Conservation (phyloP, 2,888 invertebrate genomes). For the Pseudolycoriella hygida region DNA sequence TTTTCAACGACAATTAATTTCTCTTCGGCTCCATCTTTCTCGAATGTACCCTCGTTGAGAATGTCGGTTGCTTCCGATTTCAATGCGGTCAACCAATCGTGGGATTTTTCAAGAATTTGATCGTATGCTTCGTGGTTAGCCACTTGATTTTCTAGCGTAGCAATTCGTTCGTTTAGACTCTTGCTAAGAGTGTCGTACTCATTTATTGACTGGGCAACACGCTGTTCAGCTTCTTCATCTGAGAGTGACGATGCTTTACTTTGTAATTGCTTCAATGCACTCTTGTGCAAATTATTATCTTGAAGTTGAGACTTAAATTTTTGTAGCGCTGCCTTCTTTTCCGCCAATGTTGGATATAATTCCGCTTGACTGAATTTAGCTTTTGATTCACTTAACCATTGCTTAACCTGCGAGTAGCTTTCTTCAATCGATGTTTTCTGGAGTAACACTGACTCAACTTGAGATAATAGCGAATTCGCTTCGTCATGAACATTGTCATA, state of each 20-base stretch:
- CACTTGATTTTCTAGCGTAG: constrained; percentile 50
- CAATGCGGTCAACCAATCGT: constrained; percentile 65
- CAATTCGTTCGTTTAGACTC: constrained; percentile 47
- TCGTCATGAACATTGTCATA: constrained; percentile 74
- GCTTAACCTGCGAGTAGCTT: constrained; percentile 70
- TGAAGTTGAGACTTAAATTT: constrained; percentile 62
- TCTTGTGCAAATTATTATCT: constrained; percentile 73
- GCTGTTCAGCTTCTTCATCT: constrained; percentile 61
- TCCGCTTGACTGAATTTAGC: constrained; percentile 53
- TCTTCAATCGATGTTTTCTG: constrained; percentile 88
- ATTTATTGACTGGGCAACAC: constrained; percentile 52
- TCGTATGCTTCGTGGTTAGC: constrained; percentile 66
- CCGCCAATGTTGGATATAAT: constrained; percentile 60
- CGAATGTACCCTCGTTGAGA: constrained; percentile 49
- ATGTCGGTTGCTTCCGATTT: constrained; percentile 61
- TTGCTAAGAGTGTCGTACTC: constrained; percentile 51
- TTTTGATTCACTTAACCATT: constrained; percentile 70
- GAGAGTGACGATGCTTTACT: constrained; percentile 63
- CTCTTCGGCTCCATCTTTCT: constrained; percentile 60
- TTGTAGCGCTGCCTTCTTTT: constrained; percentile 77
- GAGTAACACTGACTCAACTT: constrained; percentile 73
- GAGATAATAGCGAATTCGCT: constrained; percentile 68
- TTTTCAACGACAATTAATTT: constrained; percentile 59
- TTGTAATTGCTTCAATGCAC: constrained; percentile 64
- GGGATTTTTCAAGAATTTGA: constrained; percentile 62